phyloP scores from a whole-genome alignment of 2,113 vertebrate species.

The Xiphorhynchus elegans region DNA sequence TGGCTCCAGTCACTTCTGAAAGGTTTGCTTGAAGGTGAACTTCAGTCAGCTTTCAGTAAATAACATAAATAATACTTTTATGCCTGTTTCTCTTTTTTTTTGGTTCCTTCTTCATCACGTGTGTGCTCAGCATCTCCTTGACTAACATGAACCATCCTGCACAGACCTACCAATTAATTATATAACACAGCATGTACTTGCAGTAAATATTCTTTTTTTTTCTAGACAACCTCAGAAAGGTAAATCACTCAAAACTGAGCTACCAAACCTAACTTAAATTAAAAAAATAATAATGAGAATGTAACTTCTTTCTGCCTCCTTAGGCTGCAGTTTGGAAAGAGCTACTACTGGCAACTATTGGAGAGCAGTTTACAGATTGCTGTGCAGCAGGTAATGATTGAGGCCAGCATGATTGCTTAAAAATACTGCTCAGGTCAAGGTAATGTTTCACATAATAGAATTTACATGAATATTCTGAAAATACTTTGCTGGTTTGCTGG shows the following conservation, averaged over 20 bases:
- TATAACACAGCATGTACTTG: background rate
- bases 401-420: background rate
- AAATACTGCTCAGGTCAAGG: background rate
- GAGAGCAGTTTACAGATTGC: constrained; percentile 93
- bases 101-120: background rate
- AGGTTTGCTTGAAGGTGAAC: background rate
- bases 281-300: background rate
- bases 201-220: background rate
- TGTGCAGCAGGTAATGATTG: constrained; percentile 85
- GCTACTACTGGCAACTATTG: constrained; percentile 91
- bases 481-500: background rate
- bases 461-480: background rate
- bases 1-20: background rate
- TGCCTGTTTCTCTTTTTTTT: background rate
- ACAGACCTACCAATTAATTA: background rate
- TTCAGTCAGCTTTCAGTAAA: background rate
- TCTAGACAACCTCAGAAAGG: background rate
- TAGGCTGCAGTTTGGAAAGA: constrained; percentile 95
- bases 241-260: background rate
- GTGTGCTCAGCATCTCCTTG: background rate
- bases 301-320: background rate
- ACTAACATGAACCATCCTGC: background rate
- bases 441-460: background rate
- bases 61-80: background rate
- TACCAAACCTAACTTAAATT: background rate